Evolutionary conservation across 2,888 invertebrate genomes (phyloP), one percentile per base, ranked within the genome.

Genomic region (Amphipoea lucens): DNA sequence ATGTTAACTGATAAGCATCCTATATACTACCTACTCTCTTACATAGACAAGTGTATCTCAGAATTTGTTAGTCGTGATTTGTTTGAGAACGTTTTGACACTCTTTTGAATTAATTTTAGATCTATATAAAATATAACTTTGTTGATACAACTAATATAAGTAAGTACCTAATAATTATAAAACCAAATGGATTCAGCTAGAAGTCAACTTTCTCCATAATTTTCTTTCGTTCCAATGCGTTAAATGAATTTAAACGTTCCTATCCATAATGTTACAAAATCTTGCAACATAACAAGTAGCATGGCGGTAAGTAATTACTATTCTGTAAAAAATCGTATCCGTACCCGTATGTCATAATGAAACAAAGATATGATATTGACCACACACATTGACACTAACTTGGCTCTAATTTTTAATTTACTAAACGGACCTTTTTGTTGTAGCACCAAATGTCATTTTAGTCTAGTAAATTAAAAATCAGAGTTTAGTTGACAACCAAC

Each of bases 1-100:
- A 78, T 51, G 12, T n/a, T 7, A 20, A 45, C n/a, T 78, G 48
- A 78, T 78, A 78, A 51, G 29, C 40, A 42, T 79, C 12, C 4
- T 36, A 3, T 12, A 29, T 14, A 42, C 12, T 6, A n/a, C 5
- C 20, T 40, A 11, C 36, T 78, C 68, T 29, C 5, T 57, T 67
- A 68, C 29, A 4, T 11, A 45, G 5, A 57, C 48, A 78, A 68
- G 40, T 42, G 57, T 69, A 40, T 78, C 17, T 36, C 5, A 54
- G 54, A 54, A 54, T 2, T 20, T 54, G 54, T 48, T 78, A 20
- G n/a, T 17, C 36, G 2, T 11, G n/a, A 36, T 66, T 66, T 36
- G 9, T 45, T 6, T 45, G 29, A 63, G 42, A 76, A 76, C 6
- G 20, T 40, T 51, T 20, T 62, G 4, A 0, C 36, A 14, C 3